Conservation (phyloP, 2,888 invertebrate genomes). For the Apamea anceps region DNA sequence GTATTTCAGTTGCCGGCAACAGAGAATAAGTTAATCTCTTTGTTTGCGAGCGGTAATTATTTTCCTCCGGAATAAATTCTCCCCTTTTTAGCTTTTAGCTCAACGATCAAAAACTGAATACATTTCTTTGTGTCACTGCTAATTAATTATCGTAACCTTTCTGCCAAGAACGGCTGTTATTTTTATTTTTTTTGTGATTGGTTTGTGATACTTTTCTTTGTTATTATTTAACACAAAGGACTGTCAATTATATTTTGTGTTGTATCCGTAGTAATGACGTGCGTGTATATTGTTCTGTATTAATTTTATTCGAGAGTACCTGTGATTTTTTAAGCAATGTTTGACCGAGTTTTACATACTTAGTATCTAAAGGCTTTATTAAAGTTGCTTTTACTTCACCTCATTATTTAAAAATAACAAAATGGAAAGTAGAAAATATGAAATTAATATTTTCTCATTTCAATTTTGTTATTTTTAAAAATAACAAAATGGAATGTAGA, state of each 20-base stretch:
- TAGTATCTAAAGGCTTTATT: constrained; percentile 3
- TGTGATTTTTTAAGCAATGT: neutral
- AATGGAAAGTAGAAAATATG: neutral
- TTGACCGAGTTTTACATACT: neutral
- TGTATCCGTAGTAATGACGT: constrained; percentile 8
- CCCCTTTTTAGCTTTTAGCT: constrained; percentile 69
- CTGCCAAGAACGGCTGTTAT: constrained; percentile 43
- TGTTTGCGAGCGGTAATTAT: constrained; percentile 74
- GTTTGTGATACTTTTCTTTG: constrained; percentile 44
- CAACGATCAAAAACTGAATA: constrained; percentile 70
- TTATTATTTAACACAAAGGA: constrained; percentile 25
- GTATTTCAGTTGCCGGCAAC: constrained; percentile 72
- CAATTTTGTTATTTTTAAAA: neutral
- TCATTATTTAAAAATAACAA: neutral
- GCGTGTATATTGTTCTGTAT: neutral
- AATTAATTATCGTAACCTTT: constrained; percentile 66
- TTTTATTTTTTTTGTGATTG: constrained; percentile 56
- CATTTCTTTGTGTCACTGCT: constrained; percentile 67
- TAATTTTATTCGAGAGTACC: neutral
- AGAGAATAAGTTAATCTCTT: constrained; percentile 73
- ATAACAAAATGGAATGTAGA: neutral
- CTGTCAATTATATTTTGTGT: constrained; percentile 35
- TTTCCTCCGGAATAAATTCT: constrained; percentile 70
- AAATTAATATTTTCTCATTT: too few species aligned
- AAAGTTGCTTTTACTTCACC: neutral